These are phyloP conservation scores for Chiloscyllium punctatum DNA, from an alignment of 2,797 vertebrate genomes.

Conservation along the genomic window DNA sequence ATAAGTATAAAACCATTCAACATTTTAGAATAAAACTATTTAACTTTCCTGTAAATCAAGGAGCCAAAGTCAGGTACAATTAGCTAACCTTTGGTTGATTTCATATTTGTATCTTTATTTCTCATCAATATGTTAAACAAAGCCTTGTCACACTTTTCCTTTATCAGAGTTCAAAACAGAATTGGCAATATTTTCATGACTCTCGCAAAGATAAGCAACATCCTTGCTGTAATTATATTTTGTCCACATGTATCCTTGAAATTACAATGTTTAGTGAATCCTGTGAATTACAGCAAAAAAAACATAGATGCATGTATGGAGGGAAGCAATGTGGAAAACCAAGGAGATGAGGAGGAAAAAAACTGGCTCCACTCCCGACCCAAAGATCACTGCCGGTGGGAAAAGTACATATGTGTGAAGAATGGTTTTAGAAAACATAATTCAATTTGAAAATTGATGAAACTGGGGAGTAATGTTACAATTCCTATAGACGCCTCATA, in stretches of 20 bases:
- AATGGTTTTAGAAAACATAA: neutral
- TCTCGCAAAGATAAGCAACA: neutral
- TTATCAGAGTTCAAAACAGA: neutral
- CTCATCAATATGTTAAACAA: neutral
- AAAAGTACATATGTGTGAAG: neutral
- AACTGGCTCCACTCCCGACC: neutral
- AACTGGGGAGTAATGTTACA: neutral
- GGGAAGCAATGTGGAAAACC: neutral
- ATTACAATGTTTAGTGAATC: neutral
- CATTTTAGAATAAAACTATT: neutral
- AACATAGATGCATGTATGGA: neutral
- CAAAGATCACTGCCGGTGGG: neutral
- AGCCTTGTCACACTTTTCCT: neutral
- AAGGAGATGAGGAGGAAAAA: neutral
- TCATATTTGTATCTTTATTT: neutral
- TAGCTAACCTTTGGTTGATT: neutral
- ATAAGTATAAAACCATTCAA: neutral
- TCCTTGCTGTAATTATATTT: neutral
- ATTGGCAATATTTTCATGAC: neutral
- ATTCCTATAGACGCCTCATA: neutral
- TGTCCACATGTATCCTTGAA: neutral
- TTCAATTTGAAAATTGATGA: conserved; percentile 3
- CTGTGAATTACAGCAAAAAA: neutral
- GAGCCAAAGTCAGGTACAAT: neutral
- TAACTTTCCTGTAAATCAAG: neutral